These are phyloP conservation scores for Beroe ovata DNA, from an alignment of 37 sponge, comb jelly and placozoan genomes.

Conservation along the genomic window DNA sequence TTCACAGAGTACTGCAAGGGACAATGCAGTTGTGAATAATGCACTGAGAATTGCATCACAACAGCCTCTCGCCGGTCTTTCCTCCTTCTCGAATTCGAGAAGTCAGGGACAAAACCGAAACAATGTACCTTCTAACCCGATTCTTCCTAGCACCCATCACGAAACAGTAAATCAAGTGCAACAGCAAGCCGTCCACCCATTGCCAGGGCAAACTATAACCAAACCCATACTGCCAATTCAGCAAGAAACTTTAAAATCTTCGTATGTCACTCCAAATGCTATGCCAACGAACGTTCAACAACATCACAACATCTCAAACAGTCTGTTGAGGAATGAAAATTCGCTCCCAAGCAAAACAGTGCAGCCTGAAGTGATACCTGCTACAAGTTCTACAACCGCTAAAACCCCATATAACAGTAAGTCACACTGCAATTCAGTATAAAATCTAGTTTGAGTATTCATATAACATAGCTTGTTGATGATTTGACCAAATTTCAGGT, in stretches of 20 bases:
- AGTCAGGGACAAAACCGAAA: not conserved
- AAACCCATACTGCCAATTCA: not conserved
- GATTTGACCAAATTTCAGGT: not conserved
- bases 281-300: not conserved
- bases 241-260: no score
- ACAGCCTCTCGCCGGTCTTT: not conserved
- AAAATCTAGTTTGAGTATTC: not conserved
- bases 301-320: no score
- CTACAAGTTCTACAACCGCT: not conserved
- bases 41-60: constrained; percentile 24
- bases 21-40: constrained; percentile 1
- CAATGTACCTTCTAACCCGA: not conserved
- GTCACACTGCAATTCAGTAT: not conserved
- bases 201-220: not conserved
- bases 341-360: not conserved
- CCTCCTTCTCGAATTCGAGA: not conserved
- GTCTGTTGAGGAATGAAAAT: not conserved
- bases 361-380: not conserved
- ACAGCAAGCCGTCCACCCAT: not conserved
- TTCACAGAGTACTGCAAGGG: no score
- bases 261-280: no score
- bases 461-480: not conserved
- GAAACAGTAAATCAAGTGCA: not conserved
- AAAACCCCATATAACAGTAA: not conserved
- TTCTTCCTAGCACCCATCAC: no score